Base-by-base conservation (phyloP, 2,797 vertebrate species). In the Crotalus adamanteus region DNA sequence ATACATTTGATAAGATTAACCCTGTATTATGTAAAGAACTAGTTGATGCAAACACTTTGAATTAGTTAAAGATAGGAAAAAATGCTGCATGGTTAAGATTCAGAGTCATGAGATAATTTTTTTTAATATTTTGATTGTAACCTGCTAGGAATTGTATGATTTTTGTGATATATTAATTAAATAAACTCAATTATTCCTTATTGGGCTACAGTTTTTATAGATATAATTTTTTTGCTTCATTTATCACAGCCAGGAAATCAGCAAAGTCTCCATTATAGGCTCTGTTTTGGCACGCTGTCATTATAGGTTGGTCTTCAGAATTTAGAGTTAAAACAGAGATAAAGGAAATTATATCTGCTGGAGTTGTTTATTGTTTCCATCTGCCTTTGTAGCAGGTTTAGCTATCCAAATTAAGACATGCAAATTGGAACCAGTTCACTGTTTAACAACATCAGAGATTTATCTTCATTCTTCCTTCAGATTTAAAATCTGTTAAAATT, bases 311-410 rank as follows among this genome's bases (percentile, higher is more conserved):
- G 31, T 93, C 51, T 20, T 93, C 88, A 94, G 94, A 25, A 83
- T 26, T 92, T 87, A 51, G 90, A 90, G 92, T 73, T 83, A 92
- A 91, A 92, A 57, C 59, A 2, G 69, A 93, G 92, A 89, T 91
- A 65, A 91, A 73, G 91, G 83, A 86, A 60, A 91, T 16, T 88
- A 95, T 88, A 93, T 92, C 57, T 94, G 26, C 88, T 90, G 85
- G 87, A 88, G 4, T 95, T 94, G 31, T 78, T 96, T 96, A 92
- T 89, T 83, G 83, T 87, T 96, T 94, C 95, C 93, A 95, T 94
- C 65, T 96, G 94, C n/a, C n/a, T 57, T 92, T 93, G 2, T 20
- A n/a, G 42, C 83, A 55, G 12, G 93, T 91, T 93, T 88, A 92
- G 92, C 90, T 93, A 60, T 93, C 87, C 0, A 0, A 26, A 59